Percentiles rank a stretch among this genome's conserved stretches.
Evolutionary conservation across 1,140 invertebrate genomes (phyloP).

Genomic region (Phortica variegata): DNA sequence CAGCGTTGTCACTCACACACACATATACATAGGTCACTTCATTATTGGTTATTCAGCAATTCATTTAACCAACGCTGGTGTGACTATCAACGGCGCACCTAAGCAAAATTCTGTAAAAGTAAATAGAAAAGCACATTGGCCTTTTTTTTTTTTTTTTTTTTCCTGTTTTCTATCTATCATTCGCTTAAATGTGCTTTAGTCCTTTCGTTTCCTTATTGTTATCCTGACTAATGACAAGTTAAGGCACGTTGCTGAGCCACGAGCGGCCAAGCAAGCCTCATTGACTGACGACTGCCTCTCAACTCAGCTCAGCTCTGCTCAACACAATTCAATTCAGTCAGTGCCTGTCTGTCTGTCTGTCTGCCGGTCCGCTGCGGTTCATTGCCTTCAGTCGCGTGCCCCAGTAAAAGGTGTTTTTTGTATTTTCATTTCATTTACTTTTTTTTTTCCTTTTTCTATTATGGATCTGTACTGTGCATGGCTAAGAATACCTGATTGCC

Average conservation of each 20-base stretch:
- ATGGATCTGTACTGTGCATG: too few species aligned
- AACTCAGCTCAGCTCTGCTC: too few species aligned
- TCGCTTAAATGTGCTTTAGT: neutral
- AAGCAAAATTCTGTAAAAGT: constrained; percentile 36
- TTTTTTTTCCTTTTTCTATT: too few species aligned
- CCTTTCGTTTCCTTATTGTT: constrained; percentile 39
- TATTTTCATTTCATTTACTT: too few species aligned
- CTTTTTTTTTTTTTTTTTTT: constrained; percentile 33
- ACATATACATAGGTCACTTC: constrained; percentile 44
- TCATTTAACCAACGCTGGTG: constrained; percentile 36
- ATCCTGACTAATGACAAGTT: constrained; percentile 50
- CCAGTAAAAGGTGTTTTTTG: too few species aligned
- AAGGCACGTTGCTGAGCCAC: constrained; percentile 23
- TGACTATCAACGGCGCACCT: neutral
- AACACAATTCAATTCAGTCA: too few species aligned
- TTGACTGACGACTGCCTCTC: too few species aligned
- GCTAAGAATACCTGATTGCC: too few species aligned
- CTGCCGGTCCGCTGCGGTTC: neutral
- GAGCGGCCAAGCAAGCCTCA: constrained; percentile 32
- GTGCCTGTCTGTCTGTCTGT: constrained; percentile 6
- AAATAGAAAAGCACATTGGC: constrained; percentile 29
- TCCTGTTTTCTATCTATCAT: neutral
- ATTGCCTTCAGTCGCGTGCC: too few species aligned
- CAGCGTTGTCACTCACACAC: constrained; percentile 45
- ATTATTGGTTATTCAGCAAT: constrained; percentile 55